phyloP scores from a whole-genome alignment of 2,113 vertebrate genomes.

The Charadrius vociferus region DNA sequence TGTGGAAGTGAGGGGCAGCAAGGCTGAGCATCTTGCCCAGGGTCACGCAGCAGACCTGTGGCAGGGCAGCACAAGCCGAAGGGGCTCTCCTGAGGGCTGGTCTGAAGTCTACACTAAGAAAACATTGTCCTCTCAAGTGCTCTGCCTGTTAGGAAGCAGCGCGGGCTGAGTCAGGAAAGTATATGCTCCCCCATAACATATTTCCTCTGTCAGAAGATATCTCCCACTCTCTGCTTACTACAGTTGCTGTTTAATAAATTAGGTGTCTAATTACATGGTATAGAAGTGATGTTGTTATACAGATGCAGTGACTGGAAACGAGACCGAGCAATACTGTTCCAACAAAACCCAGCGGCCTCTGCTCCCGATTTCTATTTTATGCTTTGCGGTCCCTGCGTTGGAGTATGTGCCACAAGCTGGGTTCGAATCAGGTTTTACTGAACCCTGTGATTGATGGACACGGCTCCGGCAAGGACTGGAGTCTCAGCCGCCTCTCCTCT shows the following conservation, averaged over 20 bases:
- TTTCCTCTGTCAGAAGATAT: conserved; percentile 19
- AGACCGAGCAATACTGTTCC: conserved; percentile 25
- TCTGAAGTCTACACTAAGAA: neutral
- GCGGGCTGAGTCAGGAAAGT: neutral
- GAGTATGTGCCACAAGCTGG: neutral
- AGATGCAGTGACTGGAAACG: conserved; percentile 59
- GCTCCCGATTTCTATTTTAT: conserved; percentile 42
- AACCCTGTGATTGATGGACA: neutral
- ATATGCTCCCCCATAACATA: neutral
- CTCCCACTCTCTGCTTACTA: conserved; percentile 32
- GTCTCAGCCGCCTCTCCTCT: neutral
- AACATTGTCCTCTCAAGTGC: neutral
- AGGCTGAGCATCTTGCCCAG: neutral
- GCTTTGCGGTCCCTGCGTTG: neutral
- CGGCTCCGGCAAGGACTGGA: neutral
- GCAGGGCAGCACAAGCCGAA: neutral
- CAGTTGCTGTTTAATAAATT: conserved; percentile 58
- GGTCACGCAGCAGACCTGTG: neutral
- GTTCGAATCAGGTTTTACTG: neutral
- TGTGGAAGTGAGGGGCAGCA: neutral
- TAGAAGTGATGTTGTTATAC: conserved; percentile 57
- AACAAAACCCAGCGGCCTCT: conserved; percentile 43
- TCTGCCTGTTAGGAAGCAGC: neutral
- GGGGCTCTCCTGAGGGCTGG: neutral
- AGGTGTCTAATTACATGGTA: conserved; percentile 60